Evolutionary conservation across 2,113 vertebrate genomes (phyloP), one percentile per base, ranked within the genome.

Genomic region (Cryptoleucopteryx plumbea): DNA sequence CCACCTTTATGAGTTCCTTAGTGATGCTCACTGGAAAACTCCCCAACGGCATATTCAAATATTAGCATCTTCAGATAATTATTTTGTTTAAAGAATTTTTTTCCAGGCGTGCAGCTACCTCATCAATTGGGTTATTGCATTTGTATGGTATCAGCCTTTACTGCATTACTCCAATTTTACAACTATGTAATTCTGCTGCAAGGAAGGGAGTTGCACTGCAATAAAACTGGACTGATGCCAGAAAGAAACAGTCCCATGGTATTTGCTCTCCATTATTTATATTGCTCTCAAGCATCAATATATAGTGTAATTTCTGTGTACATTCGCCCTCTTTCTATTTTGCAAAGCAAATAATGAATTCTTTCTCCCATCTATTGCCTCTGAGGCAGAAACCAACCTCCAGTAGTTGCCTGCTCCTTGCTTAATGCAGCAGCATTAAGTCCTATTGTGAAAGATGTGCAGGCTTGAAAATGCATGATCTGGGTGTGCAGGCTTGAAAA

Each of bases 41-140:
- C 81, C 93, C 91, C 86, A 88, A 90, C 2, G 18, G 88, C 91
- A 94, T 94, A 52, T 91, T 95, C 90, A 73, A 83, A 92, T 96
- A 87, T 92, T 73, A 91, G 89, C 96, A 94, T 93, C 84, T 97
- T 96, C 63, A 92, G 82, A 29, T 53, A 43, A 88, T 82, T 95
- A 73, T 80, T 93, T 82, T 88, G 52, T 96, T 90, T 59, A 95
- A 97, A 93, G 13, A 40, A 32, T 50, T 91, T 82, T 80, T 92
- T 88, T 93, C 65, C 83, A 88, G 84, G 78, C 7, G 31, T 88
- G 92, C 74, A 93, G 90, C 86, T 85, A 50, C 70, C 93, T 95
- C 93, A 94, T 82, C 96, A 90, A 36, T 23, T 95, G 56, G 80
- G 94, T 92, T 97, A 95, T 94, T 96, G 56, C 82, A 88, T 97